Conservation (phyloP, 2,797 vertebrate species). For the Oreochromis grahami region DNA sequence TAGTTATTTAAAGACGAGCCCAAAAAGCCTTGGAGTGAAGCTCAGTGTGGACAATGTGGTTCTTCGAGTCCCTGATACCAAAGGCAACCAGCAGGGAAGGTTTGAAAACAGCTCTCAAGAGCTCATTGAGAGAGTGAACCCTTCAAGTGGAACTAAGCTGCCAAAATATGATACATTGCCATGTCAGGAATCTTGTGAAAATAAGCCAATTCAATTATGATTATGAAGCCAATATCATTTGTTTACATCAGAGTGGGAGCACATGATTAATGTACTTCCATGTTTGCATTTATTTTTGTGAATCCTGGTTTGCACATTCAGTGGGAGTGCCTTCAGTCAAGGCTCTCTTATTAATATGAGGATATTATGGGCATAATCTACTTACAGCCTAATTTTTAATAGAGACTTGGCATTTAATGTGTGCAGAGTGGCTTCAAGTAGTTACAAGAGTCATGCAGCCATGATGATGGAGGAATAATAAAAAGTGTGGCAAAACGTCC, state of each 20-base stretch:
- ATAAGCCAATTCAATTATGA: conserved; percentile 45
- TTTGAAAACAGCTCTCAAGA: conserved; percentile 14
- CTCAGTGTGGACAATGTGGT: conserved; percentile 28
- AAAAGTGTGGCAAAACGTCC: background rate
- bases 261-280: conserved; percentile 44
- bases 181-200: conserved; percentile 27
- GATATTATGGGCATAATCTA: background rate
- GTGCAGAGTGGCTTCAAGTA: background rate
- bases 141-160: conserved; percentile 45
- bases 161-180: conserved; percentile 39
- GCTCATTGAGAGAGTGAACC: conserved; percentile 7
- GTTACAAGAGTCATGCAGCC: background rate
- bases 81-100: background rate
- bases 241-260: conserved; percentile 36
- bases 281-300: conserved; percentile 15
- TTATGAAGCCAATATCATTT: conserved; percentile 16
- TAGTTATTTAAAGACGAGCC: background rate
- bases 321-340: background rate
- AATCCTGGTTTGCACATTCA: background rate
- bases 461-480: background rate
- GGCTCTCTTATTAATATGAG: background rate
- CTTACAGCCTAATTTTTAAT: background rate
- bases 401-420: background rate
- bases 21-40: conserved; percentile 10
- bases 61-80: background rate